These are phyloP conservation scores for Pempheris klunzingeri DNA, from an alignment of 2,797 vertebrate genomes.

Conservation along the genomic window DNA sequence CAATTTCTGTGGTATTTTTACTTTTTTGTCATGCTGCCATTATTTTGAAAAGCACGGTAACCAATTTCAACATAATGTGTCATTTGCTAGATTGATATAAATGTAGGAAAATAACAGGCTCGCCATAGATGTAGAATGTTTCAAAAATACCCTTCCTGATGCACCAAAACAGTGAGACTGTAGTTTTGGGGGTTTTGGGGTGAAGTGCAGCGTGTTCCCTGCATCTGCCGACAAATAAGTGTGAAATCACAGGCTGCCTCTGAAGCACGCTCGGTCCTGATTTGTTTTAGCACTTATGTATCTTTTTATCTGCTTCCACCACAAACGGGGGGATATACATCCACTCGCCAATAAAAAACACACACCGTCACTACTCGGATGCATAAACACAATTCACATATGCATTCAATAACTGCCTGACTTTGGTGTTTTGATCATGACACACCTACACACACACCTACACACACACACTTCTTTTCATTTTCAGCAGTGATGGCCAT, in stretches of 20 bases:
- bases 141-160: slow-evolving; percentile 1
- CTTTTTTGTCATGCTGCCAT: not conserved
- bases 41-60: not conserved
- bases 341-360: not conserved
- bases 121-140: no score
- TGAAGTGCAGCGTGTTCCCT: slow-evolving; percentile 42
- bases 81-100: not conserved
- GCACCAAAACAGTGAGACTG: slow-evolving; percentile 1
- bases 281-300: slow-evolving; percentile 37
- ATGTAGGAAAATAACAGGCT: not conserved
- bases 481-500: slow-evolving; percentile 37
- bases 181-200: slow-evolving; percentile 26
- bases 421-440: not conserved
- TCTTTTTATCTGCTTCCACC: slow-evolving; percentile 35
- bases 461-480: slow-evolving; percentile 34
- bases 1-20: not conserved
- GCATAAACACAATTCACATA: not conserved
- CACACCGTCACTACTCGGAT: not conserved
- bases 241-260: slow-evolving; percentile 35
- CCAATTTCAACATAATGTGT: not conserved
- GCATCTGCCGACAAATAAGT: slow-evolving; percentile 34
- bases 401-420: not conserved
- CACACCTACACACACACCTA: slow-evolving; percentile 17
- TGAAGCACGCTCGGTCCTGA: not conserved
- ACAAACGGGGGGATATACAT: slow-evolving; percentile 11